Conservation (phyloP, 2,888 invertebrate species). For the Leptinotarsa rubiginosa region DNA sequence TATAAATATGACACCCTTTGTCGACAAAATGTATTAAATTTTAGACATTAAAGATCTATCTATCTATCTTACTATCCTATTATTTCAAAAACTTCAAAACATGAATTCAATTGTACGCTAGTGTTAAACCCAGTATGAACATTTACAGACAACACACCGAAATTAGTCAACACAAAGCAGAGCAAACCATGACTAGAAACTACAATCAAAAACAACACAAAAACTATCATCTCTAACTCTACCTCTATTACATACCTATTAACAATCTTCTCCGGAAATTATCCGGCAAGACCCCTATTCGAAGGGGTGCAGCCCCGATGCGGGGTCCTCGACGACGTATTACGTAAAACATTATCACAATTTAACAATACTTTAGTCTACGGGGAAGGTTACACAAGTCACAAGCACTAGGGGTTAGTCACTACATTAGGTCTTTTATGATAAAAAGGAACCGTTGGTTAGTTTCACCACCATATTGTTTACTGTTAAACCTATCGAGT, state of each 20-base stretch:
- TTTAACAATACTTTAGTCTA: constrained; percentile 20
- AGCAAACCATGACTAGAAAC: neutral
- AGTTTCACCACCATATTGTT: constrained; percentile 19
- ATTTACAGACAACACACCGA: neutral
- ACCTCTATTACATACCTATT: constrained; percentile 43
- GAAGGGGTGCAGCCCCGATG: constrained; percentile 37
- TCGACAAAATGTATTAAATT: too few relatives aligned
- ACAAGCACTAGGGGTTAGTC: constrained; percentile 25
- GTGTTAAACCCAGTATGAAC: neutral
- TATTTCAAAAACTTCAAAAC: too few relatives aligned
- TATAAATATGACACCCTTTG: too few relatives aligned
- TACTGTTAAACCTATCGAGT: constrained; percentile 2
- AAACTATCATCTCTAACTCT: constrained; percentile 14
- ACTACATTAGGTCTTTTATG: constrained; percentile 4
- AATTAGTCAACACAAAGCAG: neutral
- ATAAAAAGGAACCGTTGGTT: constrained; percentile 3
- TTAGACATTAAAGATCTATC: too few relatives aligned
- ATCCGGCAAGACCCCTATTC: constrained; percentile 41
- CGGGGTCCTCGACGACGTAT: constrained; percentile 27
- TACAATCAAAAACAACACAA: neutral
- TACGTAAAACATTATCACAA: constrained; percentile 25
- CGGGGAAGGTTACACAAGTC: constrained; percentile 15
- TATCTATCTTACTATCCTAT: too few relatives aligned
- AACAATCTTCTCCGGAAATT: constrained; percentile 44
- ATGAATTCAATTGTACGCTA: too few relatives aligned